Evolutionary conservation across 2,113 vertebrate genomes (phyloP).

Genomic region (Brachyhypopomus occidentalis): DNA sequence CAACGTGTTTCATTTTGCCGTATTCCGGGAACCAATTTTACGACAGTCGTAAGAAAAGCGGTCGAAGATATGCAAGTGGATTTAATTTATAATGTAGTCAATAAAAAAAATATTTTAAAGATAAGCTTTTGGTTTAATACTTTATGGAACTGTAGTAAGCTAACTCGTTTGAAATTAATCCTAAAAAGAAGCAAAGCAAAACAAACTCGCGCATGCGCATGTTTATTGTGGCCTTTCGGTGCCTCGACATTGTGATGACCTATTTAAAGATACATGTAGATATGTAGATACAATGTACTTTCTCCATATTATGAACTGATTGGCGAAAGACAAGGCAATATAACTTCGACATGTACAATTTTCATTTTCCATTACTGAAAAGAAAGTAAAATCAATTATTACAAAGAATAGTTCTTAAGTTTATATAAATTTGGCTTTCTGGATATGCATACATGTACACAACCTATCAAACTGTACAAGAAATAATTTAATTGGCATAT

Average conservation of each 20-base stretch:
- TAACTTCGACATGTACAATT: too few relatives aligned
- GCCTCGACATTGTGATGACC: neutral
- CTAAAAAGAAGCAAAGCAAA: neutral
- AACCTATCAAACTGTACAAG: neutral
- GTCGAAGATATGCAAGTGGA: neutral
- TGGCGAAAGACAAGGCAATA: too few relatives aligned
- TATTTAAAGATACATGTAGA: neutral
- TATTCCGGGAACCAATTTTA: constrained; percentile 55
- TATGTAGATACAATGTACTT: neutral
- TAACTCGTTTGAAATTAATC: neutral
- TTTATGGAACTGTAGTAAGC: neutral
- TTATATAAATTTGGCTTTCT: neutral
- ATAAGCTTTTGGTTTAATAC: neutral
- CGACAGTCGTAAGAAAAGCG: constrained; percentile 44
- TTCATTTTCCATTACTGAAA: too few relatives aligned
- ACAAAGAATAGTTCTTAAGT: neutral
- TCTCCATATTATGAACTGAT: too few relatives aligned
- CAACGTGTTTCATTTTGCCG: constrained; percentile 67
- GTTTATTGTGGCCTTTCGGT: neutral
- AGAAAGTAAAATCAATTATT: too few relatives aligned
- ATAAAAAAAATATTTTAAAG: too few relatives aligned
- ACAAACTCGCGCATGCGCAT: neutral
- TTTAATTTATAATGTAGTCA: too few relatives aligned
- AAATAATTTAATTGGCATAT: neutral
- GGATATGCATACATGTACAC: neutral